A percentile compares a stretch with the other conserved stretches of the same genome.
These are phyloP conservation scores for Cerastoderma edule DNA, from an alignment of 2,888 invertebrate species.

Conservation along the genomic window DNA sequence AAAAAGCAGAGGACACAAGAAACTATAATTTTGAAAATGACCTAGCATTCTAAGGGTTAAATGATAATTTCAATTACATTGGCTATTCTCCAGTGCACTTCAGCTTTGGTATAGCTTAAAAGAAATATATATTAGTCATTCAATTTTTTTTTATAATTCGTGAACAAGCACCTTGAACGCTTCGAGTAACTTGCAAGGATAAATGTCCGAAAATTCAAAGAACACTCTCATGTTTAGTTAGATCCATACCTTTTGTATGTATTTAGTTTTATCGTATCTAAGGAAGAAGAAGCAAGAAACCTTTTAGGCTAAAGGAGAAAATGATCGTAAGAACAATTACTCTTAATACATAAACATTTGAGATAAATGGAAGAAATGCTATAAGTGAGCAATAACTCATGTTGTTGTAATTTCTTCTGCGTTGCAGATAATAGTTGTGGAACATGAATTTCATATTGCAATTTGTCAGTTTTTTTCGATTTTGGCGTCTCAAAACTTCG, in stretches of 20 bases:
- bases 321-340: background rate
- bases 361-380: background rate
- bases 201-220: background rate
- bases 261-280: background rate
- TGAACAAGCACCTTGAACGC: background rate
- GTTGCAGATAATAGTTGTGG: background rate
- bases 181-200: no score
- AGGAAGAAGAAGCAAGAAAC: background rate
- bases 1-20: no score
- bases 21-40: no score
- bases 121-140: no score
- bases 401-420: background rate
- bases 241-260: background rate
- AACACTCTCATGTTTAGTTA: background rate
- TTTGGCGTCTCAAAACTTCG: no score
- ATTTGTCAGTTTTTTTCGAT: background rate
- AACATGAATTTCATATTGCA: background rate
- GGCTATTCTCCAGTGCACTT: no score
- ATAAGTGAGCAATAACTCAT: background rate
- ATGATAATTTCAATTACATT: no score
- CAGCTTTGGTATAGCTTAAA: no score
- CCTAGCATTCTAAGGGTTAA: no score
- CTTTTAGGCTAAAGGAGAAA: background rate
- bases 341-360: no score
- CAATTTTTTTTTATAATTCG: no score